Conservation (phyloP, 1,140 invertebrate genomes). For the Caenorhabditis latens region DNA sequence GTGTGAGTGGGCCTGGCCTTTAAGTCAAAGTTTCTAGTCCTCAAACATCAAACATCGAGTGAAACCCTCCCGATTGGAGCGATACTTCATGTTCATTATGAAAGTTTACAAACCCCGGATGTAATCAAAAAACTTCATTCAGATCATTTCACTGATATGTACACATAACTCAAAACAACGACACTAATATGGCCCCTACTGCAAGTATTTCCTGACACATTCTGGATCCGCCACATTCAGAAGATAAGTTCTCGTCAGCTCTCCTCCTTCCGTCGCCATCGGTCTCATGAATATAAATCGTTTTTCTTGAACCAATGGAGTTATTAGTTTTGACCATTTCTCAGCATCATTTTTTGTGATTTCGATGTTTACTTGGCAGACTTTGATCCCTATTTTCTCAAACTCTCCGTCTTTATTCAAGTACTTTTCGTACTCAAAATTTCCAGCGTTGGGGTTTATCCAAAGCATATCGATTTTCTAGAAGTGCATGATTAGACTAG, state of each 20-base stretch:
- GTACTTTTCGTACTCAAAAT: slow-evolving; percentile 33
- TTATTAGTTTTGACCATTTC: slow-evolving; percentile 15
- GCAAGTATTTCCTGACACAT: slow-evolving; percentile 42
- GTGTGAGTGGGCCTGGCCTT: no score
- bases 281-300: slow-evolving; percentile 40
- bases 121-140: neutral
- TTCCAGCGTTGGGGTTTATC: slow-evolving; percentile 5
- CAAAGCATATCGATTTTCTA: slow-evolving; percentile 41
- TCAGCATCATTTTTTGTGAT: slow-evolving; percentile 34
- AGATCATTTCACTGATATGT: neutral
- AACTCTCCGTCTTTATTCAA: slow-evolving; percentile 38
- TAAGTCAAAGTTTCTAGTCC: no score
- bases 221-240: slow-evolving; percentile 11
- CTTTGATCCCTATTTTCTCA: slow-evolving; percentile 21
- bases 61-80: no score
- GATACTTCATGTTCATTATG: no score
- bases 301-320: slow-evolving; percentile 9
- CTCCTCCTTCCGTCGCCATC: slow-evolving; percentile 29
- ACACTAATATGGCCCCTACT: neutral
- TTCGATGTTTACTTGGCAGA: slow-evolving; percentile 28
- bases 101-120: no score
- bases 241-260: slow-evolving; percentile 14
- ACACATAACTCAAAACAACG: neutral
- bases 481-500: neutral
- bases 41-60: no score